Evolutionary conservation across 2,888 invertebrate genomes (phyloP).

Genomic region (Achlya flavicornis): DNA sequence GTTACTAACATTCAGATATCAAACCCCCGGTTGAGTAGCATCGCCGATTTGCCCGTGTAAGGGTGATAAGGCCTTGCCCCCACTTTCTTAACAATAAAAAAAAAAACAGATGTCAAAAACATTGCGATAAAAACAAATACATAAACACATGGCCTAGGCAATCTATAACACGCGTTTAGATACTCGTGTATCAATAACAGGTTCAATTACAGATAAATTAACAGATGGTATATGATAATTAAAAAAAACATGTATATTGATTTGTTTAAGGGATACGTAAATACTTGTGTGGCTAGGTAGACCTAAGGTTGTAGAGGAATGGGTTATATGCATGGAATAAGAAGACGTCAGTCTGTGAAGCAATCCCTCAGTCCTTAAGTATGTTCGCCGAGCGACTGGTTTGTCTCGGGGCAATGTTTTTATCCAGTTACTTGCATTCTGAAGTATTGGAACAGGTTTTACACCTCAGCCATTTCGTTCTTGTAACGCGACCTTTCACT

Average conservation of each 20-base stretch:
- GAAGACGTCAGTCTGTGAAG: conserved; percentile 43
- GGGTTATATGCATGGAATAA: conserved; percentile 45
- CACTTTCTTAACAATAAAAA: too few relatives aligned
- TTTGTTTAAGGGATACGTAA: too few relatives aligned
- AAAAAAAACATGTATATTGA: background rate
- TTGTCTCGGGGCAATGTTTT: conserved; percentile 77
- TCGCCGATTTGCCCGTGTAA: too few relatives aligned
- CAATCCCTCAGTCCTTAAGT: conserved; percentile 42
- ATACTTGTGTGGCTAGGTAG: conserved; percentile 17
- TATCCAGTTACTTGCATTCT: conserved; percentile 82
- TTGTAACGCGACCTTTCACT: conserved; percentile 76
- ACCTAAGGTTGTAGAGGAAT: conserved; percentile 19
- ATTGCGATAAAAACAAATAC: background rate
- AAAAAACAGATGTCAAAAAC: background rate
- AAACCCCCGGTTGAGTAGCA: too few relatives aligned
- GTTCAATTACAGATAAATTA: background rate
- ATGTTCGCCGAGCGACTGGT: conserved; percentile 67
- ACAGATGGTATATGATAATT: background rate
- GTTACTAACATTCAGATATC: background rate
- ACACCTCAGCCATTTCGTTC: conserved; percentile 69
- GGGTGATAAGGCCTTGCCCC: too few relatives aligned
- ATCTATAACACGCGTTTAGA: background rate
- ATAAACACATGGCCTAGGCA: background rate
- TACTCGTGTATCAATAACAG: background rate
- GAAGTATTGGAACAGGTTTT: conserved; percentile 79